Base-by-base conservation (phyloP, 2,888 invertebrate species). In the Muschampia staudingeri region DNA sequence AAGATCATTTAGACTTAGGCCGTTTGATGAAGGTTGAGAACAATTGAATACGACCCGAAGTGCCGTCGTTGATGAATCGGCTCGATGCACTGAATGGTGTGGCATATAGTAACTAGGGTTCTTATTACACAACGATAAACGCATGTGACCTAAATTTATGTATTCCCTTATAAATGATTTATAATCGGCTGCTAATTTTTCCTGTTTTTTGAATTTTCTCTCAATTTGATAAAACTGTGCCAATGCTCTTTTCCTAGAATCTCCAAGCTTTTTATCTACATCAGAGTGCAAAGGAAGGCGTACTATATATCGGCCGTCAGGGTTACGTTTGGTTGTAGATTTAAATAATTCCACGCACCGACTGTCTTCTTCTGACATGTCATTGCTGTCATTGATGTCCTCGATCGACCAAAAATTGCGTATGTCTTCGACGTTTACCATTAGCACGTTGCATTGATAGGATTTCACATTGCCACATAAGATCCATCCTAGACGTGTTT, bases 211-310 rank as follows among this genome's bases (percentile, higher is more conserved):
- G 42, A 71, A 71, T 71, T 42, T 42, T 34, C 42, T 44, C 9
- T 71, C 44, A 8, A 42, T 42, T 44, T 71, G 40, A 42, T 71
- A 42, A 25, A 71, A 71, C 71, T 71, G 71, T 12, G 71, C 44
- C 42, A 71, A 2, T 19, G 71, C 44, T 5, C 44, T 71, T 42
- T 2, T 9, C 42, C 25, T 71, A n/a, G 71, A 71, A 2, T 71
- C 42, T 19, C 71, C 71, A 12, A 71, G 19, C 12, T 25, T 19
- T 8, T 71, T 42, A 14, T 71, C 71, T 9, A 42, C 42, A 1
- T 71, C 71, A 2, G 40, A 6, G 11, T 42, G 25, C 19, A 71
- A 42, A 0, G 71, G 71, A 14, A 44, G 44, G 12, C 44, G 44
- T 14, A 44, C 44, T 44, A 44, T 14, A 5, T 44, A 44, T 2